These are phyloP conservation scores for Cantharis lateralis DNA, from an alignment of 2,888 invertebrate genomes.

Conservation along the genomic window DNA sequence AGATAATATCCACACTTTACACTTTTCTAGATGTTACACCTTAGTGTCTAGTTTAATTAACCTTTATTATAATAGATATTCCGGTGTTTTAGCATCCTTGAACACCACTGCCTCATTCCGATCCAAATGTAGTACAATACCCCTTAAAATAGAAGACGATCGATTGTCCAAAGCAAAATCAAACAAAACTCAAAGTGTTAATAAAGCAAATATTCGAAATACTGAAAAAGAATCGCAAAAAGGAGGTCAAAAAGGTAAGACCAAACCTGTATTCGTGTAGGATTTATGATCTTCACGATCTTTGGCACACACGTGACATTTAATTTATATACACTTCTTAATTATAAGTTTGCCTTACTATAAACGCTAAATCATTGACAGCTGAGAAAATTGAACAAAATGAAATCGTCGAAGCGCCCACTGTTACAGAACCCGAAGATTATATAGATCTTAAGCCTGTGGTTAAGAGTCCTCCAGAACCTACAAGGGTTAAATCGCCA, in stretches of 20 bases:
- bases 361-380: constrained; percentile 18
- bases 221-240: constrained; percentile 47
- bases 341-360: not conserved
- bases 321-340: not conserved
- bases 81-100: constrained; percentile 72
- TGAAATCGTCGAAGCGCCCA: constrained; percentile 53
- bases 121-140: constrained; percentile 67
- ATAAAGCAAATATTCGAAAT: constrained; percentile 50
- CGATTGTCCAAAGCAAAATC: constrained; percentile 54
- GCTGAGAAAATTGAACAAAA: constrained; percentile 36
- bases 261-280: constrained; percentile 25
- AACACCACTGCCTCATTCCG: constrained; percentile 75
- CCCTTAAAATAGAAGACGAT: constrained; percentile 58
- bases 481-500: constrained; percentile 90
- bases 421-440: constrained; percentile 51
- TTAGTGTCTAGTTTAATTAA: constrained; percentile 34
- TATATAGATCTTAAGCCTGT: constrained; percentile 67
- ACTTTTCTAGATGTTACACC: constrained; percentile 24
- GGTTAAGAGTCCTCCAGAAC: constrained; percentile 91
- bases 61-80: constrained; percentile 42
- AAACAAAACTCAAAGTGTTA: constrained; percentile 47
- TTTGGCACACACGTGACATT: constrained; percentile 52
- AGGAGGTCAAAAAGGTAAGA: constrained; percentile 48
- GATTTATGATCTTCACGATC: constrained; percentile 45
- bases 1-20: constrained; percentile 12